phyloP scores from a whole-genome alignment of 2,888 invertebrate species.

The Pycnomerus fuliginosus region DNA sequence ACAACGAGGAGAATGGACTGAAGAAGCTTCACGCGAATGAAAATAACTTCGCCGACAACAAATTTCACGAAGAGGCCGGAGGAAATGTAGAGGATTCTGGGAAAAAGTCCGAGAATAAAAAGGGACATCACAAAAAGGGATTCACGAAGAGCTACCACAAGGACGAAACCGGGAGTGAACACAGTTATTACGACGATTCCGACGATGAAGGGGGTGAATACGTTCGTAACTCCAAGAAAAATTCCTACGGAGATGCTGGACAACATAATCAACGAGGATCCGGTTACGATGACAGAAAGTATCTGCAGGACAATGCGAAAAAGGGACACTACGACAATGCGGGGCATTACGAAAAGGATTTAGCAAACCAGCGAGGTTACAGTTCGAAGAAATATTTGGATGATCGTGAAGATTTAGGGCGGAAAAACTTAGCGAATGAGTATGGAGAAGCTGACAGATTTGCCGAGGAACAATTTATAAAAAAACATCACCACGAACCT shows the following conservation, averaged over 20 bases:
- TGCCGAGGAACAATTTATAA: slow-evolving; percentile 30
- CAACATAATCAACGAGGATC: slow-evolving; percentile 38
- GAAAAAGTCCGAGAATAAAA: slow-evolving; percentile 58
- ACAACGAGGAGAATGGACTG: slow-evolving; percentile 38
- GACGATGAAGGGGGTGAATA: slow-evolving; percentile 52
- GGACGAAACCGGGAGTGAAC: slow-evolving; percentile 69
- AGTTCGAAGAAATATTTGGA: slow-evolving; percentile 44
- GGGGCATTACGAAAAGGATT: slow-evolving; percentile 41
- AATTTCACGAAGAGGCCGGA: slow-evolving; percentile 43
- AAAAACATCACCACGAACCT: slow-evolving; percentile 24
- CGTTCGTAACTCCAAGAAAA: slow-evolving; percentile 40
- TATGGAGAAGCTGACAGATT: slow-evolving; percentile 34
- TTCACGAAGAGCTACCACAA: slow-evolving; percentile 70
- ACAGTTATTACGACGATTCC: slow-evolving; percentile 67
- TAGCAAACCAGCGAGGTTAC: slow-evolving; percentile 40
- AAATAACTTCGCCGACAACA: slow-evolving; percentile 40
- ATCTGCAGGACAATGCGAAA: slow-evolving; percentile 39
- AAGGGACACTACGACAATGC: slow-evolving; percentile 44
- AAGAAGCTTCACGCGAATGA: slow-evolving; percentile 43
- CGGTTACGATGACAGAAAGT: slow-evolving; percentile 36
- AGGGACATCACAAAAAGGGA: slow-evolving; percentile 69
- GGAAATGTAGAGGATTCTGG: slow-evolving; percentile 38
- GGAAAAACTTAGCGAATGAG: slow-evolving; percentile 31
- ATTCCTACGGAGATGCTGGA: slow-evolving; percentile 38
- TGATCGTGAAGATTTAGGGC: slow-evolving; percentile 34